Evolutionary conservation across 1,140 invertebrate species (phyloP).

Genomic region (Magallana angulata): DNA sequence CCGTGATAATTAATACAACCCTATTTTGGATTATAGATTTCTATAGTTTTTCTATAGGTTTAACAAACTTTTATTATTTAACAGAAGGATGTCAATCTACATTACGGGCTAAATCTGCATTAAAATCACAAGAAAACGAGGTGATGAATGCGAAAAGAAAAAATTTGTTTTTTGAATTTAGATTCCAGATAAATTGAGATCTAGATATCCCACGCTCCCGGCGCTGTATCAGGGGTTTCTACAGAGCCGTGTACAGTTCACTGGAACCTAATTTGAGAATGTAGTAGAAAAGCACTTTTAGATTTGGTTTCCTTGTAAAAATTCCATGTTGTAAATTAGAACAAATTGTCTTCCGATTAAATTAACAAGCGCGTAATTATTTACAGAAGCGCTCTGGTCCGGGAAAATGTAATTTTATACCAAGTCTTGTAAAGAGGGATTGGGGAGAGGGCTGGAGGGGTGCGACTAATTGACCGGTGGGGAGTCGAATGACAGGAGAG

Average conservation of each 20-base stretch:
- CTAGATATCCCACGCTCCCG: constrained; percentile 50
- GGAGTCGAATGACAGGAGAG: constrained; percentile 31
- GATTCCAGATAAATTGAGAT: constrained; percentile 21
- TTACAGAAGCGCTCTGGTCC: constrained; percentile 47
- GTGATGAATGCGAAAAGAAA: constrained; percentile 22
- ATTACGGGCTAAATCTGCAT: constrained; percentile 18
- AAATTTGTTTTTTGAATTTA: constrained; percentile 32
- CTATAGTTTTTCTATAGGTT: constrained; percentile 14
- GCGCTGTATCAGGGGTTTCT: constrained; percentile 38
- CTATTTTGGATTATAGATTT: constrained; percentile 24
- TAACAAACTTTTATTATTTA: constrained; percentile 13
- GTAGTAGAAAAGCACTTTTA: constrained; percentile 42
- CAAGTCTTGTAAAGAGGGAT: constrained; percentile 23
- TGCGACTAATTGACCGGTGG: constrained; percentile 47
- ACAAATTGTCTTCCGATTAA: constrained; percentile 55
- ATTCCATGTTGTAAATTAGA: constrained; percentile 49
- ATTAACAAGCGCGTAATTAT: constrained; percentile 52
- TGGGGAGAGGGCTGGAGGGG: constrained; percentile 41
- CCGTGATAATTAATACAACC: constrained; percentile 21
- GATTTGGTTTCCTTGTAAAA: constrained; percentile 33
- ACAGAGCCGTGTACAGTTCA: constrained; percentile 26
- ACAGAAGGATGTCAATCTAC: background rate
- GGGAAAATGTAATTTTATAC: constrained; percentile 35
- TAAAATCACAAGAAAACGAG: background rate
- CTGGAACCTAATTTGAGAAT: constrained; percentile 31